A percentile compares a stretch with the other conserved stretches of the same genome.
These are phyloP conservation scores for Pelecanus crispus DNA, from an alignment of 2,113 vertebrate species.

Conservation along the genomic window DNA sequence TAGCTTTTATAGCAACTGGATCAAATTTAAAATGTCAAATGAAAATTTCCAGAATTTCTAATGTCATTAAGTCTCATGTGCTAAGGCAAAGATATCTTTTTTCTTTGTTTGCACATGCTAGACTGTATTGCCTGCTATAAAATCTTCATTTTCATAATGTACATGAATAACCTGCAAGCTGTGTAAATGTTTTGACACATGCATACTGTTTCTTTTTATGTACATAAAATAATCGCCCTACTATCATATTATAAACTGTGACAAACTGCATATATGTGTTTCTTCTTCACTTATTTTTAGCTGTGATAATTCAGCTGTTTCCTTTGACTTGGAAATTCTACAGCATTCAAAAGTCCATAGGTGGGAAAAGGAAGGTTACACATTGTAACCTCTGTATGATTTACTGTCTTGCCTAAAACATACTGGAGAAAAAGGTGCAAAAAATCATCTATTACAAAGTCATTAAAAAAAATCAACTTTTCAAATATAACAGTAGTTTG, in stretches of 20 bases:
- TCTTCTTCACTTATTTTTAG: neutral
- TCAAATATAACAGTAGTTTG: neutral
- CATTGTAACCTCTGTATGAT: neutral
- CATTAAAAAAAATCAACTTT: neutral
- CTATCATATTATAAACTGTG: neutral
- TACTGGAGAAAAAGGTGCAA: neutral
- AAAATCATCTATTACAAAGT: neutral
- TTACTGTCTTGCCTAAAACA: neutral
- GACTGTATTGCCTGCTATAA: neutral
- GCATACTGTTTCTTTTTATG: neutral
- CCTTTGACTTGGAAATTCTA: neutral
- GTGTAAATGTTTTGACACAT: slow-evolving; percentile 23
- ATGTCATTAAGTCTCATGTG: neutral
- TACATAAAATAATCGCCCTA: slow-evolving; percentile 19
- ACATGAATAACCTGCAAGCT: neutral
- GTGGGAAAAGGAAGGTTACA: neutral
- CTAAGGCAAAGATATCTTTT: neutral
- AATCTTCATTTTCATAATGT: neutral
- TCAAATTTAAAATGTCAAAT: neutral
- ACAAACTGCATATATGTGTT: neutral
- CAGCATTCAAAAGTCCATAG: neutral
- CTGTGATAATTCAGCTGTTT: neutral
- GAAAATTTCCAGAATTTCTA: neutral
- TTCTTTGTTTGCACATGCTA: neutral
- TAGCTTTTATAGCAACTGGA: neutral